These are phyloP conservation scores for Chiroxiphia lanceolata DNA, from an alignment of 2,797 vertebrate species.

Conservation along the genomic window DNA sequence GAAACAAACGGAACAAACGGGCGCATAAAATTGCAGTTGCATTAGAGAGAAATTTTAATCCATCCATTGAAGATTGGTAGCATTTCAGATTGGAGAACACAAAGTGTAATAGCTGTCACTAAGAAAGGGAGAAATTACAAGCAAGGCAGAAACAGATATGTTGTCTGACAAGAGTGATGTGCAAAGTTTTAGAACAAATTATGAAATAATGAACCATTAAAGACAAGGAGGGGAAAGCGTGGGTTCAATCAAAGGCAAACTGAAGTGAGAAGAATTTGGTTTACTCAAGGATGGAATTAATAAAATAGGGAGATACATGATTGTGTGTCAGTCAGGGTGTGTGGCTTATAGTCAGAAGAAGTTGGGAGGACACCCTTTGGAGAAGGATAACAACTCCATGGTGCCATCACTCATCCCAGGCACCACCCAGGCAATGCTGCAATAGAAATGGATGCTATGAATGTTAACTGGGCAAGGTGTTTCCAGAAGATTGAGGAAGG, in stretches of 20 bases:
- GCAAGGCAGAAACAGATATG: background rate
- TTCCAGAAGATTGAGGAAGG: background rate
- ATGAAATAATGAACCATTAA: background rate
- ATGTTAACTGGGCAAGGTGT: background rate
- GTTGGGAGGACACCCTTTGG: background rate
- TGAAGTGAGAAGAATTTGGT: background rate
- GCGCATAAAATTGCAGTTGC: background rate
- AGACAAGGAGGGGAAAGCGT: background rate
- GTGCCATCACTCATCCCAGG: background rate
- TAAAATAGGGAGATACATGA: background rate
- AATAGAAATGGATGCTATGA: background rate
- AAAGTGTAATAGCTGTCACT: background rate
- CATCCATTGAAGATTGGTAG: background rate
- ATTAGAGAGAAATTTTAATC: background rate
- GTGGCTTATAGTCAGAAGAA: background rate
- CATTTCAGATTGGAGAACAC: background rate
- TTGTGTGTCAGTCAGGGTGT: background rate
- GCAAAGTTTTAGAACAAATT: background rate
- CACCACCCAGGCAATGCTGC: background rate
- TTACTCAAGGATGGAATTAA: background rate
- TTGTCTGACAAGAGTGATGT: background rate
- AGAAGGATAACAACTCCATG: background rate
- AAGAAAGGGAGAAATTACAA: background rate
- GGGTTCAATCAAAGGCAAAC: background rate
- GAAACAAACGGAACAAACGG: background rate